Evolutionary conservation across 1,140 invertebrate species (phyloP), one percentile per base, ranked within the genome.

Genomic region (Frieseomelitta varia): DNA sequence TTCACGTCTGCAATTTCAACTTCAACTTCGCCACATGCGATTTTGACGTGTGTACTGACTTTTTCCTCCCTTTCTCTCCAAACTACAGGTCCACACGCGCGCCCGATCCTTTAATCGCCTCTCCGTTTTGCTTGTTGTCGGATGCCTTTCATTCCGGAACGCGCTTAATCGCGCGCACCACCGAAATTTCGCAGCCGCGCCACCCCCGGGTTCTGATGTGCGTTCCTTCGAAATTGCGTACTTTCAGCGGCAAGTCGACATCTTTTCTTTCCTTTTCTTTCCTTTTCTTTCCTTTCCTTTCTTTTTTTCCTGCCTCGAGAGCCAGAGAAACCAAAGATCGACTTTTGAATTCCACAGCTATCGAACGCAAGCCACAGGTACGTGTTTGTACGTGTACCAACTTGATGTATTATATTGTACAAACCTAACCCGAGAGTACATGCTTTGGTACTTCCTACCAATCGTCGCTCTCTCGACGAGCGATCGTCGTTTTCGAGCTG

Each of bases 21-120:
- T 39, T 84, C 79, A 77, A 85, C 85, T 51, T 79, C 77, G 79
- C 85, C 85, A 88, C 88, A 93, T 93, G 87, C 83, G 90, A 92
- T 92, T 91, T 93, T 92, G 91, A 92, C 91, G 39, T 8, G 39
- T 47, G 89, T 90, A 91, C 85, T 88, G 90, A 90, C 88, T 92
- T 85, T 79, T 63, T 84, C 79, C 82, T 81, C 80, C 75, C 75
- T 80, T 81, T 85, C 69, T 30, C 39, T 53, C 21, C 15, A 30
- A 58, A 30, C 75, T 56, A 68, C 58, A 30, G 58, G 47, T 53
- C 58, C 47, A n/a, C n/a, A n/a, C n/a, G n/a, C n/a, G 39, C 24
- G 39, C 39, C 39, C 39, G 1, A 72, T 47, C 34, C 55, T 80
- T 80, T 80, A 80, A 80, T 80, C 68, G 51, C 55, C 79, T 27